Conservation (phyloP, 2,888 invertebrate species). For the Tridacna crocea region DNA sequence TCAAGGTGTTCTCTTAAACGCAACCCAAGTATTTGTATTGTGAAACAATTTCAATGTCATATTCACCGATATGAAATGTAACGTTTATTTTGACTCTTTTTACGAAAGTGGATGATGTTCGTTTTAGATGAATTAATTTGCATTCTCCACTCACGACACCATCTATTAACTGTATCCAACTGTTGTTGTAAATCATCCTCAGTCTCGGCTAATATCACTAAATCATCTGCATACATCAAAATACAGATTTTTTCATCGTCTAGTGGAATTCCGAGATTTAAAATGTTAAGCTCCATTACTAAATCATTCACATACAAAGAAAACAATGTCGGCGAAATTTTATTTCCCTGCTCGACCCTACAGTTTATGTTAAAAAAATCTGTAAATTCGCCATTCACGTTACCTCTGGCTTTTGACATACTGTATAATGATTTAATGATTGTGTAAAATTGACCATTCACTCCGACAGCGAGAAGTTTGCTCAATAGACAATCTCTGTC, state of each 20-base stretch:
- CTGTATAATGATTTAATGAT: conserved; percentile 10
- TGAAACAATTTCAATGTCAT: background rate
- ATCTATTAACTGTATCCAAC: background rate
- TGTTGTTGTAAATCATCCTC: background rate
- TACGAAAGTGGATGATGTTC: background rate
- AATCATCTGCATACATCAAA: conserved; percentile 4
- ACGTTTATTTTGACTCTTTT: background rate
- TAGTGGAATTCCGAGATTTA: conserved; percentile 1
- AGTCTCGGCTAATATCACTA: conserved; percentile 1
- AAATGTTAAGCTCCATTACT: background rate
- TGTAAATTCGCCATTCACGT: background rate
- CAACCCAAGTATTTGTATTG: background rate
- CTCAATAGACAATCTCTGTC: conserved; percentile 10
- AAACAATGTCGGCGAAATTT: conserved; percentile 1
- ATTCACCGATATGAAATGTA: background rate
- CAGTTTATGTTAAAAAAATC: conserved; percentile 8
- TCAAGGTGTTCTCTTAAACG: conserved; percentile 3
- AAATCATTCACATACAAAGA: conserved; percentile 9
- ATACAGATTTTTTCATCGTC: background rate
- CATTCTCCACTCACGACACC: background rate
- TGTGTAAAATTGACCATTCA: conserved; percentile 6
- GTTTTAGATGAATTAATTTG: background rate
- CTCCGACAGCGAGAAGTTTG: conserved; percentile 1
- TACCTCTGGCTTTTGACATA: background rate
- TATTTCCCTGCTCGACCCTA: conserved; percentile 5